These are phyloP conservation scores for Sciurus vulgaris DNA, from an alignment of 2,797 vertebrate species.

Conservation along the genomic window DNA sequence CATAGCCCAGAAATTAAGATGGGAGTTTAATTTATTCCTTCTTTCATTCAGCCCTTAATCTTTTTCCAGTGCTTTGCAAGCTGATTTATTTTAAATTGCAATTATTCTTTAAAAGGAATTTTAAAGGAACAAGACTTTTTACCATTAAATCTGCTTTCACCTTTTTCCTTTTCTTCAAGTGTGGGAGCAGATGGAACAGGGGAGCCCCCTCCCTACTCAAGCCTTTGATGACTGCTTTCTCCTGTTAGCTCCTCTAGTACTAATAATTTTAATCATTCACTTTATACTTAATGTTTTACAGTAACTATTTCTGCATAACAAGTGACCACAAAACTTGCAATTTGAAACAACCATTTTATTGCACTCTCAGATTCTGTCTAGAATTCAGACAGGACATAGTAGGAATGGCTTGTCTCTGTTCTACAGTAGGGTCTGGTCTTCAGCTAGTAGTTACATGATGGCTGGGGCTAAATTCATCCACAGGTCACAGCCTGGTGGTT, in stretches of 20 bases:
- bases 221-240: background rate
- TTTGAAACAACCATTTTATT: conserved; percentile 13
- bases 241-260: background rate
- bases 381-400: background rate
- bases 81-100: conserved; percentile 67
- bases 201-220: background rate
- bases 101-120: conserved; percentile 55
- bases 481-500: background rate
- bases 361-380: background rate
- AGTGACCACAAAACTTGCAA: background rate
- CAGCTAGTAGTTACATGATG: background rate
- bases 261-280: background rate
- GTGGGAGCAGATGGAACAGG: rapidly evolving
- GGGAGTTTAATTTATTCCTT: conserved; percentile 65
- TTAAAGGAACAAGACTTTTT: conserved; percentile 41
- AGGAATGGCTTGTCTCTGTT: background rate
- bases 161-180: background rate
- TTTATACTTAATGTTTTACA: background rate
- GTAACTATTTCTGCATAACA: conserved; percentile 1
- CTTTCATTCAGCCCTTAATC: conserved; percentile 52
- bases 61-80: conserved; percentile 58
- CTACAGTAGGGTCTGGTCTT: background rate
- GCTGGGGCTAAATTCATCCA: background rate
- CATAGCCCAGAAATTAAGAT: conserved; percentile 59
- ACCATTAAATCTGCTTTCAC: background rate